These are phyloP conservation scores for Pteruthius melanotis DNA, from an alignment of 2,113 vertebrate genomes.

Conservation along the genomic window DNA sequence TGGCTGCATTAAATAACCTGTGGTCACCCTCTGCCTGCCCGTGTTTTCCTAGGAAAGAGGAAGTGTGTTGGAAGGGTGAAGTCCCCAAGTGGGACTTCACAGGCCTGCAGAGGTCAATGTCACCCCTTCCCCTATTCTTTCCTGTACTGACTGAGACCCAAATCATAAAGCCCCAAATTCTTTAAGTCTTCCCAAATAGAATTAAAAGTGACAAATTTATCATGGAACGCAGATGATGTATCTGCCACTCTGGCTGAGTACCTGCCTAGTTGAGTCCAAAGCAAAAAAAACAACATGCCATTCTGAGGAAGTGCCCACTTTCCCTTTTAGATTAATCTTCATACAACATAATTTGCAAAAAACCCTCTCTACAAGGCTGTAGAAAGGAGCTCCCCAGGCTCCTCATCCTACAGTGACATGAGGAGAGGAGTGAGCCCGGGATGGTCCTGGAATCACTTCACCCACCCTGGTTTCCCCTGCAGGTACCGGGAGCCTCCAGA, in stretches of 20 bases:
- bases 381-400: neutral
- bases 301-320: neutral
- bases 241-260: neutral
- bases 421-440: neutral
- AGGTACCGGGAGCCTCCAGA: neutral
- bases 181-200: neutral
- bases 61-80: rapidly evolving
- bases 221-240: neutral
- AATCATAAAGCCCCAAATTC: neutral
- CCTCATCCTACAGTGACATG: neutral
- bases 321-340: neutral
- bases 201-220: neutral
- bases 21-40: neutral
- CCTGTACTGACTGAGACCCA: neutral
- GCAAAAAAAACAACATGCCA: neutral
- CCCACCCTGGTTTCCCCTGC: neutral
- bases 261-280: neutral
- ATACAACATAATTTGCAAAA: neutral
- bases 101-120: neutral
- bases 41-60: neutral
- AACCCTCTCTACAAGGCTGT: too few relatives aligned
- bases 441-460: neutral
- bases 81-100: too few relatives aligned
- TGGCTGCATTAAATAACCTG: neutral
- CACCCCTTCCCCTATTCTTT: neutral